Evolutionary conservation across 2,888 invertebrate species (phyloP), one percentile per base, ranked within the genome.

Genomic region (Lithosia quadra): DNA sequence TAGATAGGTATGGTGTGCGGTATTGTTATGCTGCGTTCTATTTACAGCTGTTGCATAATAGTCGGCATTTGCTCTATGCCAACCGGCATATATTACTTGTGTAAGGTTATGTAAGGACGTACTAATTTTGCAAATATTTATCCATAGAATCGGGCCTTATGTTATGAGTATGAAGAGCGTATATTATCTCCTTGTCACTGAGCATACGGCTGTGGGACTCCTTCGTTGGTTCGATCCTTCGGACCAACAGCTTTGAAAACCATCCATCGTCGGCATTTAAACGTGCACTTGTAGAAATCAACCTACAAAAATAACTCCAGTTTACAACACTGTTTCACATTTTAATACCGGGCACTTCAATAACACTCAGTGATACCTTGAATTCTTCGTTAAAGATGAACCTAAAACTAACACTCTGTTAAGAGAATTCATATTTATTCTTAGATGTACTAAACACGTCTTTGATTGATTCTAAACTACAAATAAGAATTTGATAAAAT

Each of bases 141-240:
- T 97, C 97, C 93, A 97, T 97, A 61, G 97, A 97, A 92, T 98
- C 99, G 55, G 99, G 98, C 85, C 98, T 97, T 80, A 99, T 98
- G 91, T 99, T 98, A 92, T 99, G 99, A 75, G 99, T 99, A 90
- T 99, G 98, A 71, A 99, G 95, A 75, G 99, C 98, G 93, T 98
- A 99, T 84, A 99, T 97, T 69, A 97, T 96, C 93, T 99, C 99
- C 92, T 99, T 99, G 92, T 99, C 98, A 84, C 99, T 98, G 62
- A 99, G 96, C 97, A 99, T 98, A 76, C 99, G 97, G 86, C 99
- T 99, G 92, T 99, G 99, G 4, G 99, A 98, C 90, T 99, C 99
- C 91, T 98, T 99, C 2, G 98, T 98, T 8, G 99, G 98, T 88
- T 99, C 98, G 87, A 99, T 98, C 90, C 97, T 98, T 74, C 98